Percentiles rank a stretch among this genome's conserved stretches.
These are phyloP conservation scores for Callipepla squamata DNA, from an alignment of 2,113 vertebrate genomes.

Conservation along the genomic window DNA sequence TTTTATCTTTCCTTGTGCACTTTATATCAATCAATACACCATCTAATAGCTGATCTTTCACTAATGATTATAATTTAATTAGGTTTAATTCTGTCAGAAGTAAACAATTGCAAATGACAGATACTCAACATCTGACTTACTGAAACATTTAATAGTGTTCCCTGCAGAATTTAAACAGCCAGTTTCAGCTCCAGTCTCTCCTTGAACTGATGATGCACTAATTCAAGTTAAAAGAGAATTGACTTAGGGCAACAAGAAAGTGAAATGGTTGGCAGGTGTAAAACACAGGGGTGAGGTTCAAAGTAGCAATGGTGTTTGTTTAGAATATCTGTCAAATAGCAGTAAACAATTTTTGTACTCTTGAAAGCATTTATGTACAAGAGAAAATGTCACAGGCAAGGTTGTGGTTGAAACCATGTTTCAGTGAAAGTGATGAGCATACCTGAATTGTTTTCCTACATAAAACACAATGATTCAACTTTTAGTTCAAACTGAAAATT, in stretches of 20 bases:
- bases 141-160: background rate
- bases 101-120: background rate
- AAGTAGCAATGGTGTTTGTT: background rate
- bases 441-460: background rate
- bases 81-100: background rate
- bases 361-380: background rate
- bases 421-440: background rate
- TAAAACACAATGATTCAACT: background rate
- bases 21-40: background rate
- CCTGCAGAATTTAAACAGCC: background rate
- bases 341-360: background rate
- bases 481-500: background rate
- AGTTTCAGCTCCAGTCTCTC: background rate
- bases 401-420: background rate
- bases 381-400: background rate
- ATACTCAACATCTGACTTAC: background rate
- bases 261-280: background rate
- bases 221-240: background rate
- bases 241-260: background rate
- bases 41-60: background rate
- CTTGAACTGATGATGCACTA: background rate
- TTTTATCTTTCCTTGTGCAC: background rate
- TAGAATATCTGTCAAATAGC: background rate
- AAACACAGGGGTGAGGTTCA: background rate
- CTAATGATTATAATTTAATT: background rate